Evolutionary conservation across 2,797 vertebrate genomes (phyloP).

Genomic region (Chelon auratus): DNA sequence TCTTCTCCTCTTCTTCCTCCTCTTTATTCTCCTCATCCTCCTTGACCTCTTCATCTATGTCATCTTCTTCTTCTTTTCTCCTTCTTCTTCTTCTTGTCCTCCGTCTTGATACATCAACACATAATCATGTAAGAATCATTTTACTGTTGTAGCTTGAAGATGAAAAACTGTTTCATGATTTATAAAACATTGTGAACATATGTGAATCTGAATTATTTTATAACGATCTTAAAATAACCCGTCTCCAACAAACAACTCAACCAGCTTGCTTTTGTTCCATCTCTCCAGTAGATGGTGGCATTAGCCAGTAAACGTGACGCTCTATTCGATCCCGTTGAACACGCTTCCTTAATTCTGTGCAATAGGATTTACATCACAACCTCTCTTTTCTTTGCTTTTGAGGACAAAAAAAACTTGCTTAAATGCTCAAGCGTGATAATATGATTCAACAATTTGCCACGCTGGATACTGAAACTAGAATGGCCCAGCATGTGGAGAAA

Average conservation of each 20-base stretch:
- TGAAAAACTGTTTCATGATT: not conserved
- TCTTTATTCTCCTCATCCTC: no score
- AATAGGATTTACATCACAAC: not conserved
- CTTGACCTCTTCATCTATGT: no score
- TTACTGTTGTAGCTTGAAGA: not conserved
- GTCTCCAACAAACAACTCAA: not conserved
- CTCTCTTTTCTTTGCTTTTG: not conserved
- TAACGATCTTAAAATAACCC: not conserved
- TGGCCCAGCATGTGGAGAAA: conserved; percentile 16
- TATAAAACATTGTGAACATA: not conserved
- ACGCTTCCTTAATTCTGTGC: not conserved
- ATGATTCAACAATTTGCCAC: not conserved
- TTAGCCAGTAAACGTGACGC: conserved; percentile 33
- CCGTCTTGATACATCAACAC: not conserved
- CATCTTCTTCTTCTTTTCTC: no score
- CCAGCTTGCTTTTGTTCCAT: conserved; percentile 7
- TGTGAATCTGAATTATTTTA: not conserved
- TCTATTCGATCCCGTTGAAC: not conserved
- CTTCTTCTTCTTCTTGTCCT: no score
- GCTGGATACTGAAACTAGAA: not conserved
- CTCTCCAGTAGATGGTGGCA: conserved; percentile 78
- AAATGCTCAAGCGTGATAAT: not conserved
- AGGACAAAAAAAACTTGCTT: not conserved
- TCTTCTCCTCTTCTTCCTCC: no score
- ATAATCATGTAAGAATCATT: not conserved